Percentiles rank a stretch among this genome's conserved stretches.
phyloP scores from a whole-genome alignment of 2,797 vertebrate species.

The Oreochromis mossambicus region DNA sequence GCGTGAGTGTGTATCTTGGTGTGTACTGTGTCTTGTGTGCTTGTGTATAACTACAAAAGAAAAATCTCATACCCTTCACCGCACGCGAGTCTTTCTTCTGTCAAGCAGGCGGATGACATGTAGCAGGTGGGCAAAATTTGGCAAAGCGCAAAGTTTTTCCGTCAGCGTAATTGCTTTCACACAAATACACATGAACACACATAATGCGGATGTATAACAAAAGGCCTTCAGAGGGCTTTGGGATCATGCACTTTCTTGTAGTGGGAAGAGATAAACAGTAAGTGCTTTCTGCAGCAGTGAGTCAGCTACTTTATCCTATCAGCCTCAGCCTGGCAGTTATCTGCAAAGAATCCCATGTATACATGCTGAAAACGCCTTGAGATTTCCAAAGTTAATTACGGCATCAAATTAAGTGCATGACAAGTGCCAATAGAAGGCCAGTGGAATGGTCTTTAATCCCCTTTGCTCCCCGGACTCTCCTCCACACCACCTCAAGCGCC shows the following conservation, averaged over 20 bases:
- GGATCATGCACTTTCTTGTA: conserved; percentile 39
- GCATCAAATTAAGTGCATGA: conserved; percentile 69
- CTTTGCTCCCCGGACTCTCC: conserved; percentile 26
- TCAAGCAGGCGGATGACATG: conserved; percentile 28
- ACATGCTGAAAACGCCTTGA: conserved; percentile 47
- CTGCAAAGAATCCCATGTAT: conserved; percentile 46
- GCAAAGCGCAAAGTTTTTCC: conserved; percentile 41
- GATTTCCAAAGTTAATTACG: conserved; percentile 76
- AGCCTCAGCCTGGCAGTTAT: conserved; percentile 31
- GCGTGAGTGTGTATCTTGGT: not conserved
- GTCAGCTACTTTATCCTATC: conserved; percentile 36
- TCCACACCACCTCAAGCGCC: conserved; percentile 37
- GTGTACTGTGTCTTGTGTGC: not conserved
- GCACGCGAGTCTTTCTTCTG: conserved; percentile 19
- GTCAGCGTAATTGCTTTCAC: conserved; percentile 46
- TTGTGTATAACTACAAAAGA: not conserved
- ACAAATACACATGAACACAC: conserved; percentile 18
- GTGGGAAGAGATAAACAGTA: conserved; percentile 44
- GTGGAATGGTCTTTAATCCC: conserved; percentile 63
- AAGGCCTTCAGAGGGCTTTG: not conserved
- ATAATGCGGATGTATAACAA: conserved; percentile 25
- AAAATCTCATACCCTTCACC: conserved; percentile 25
- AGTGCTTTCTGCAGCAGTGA: conserved; percentile 23
- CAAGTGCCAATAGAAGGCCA: conserved; percentile 61
- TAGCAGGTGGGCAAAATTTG: conserved; percentile 54